Conservation (phyloP, 1,140 invertebrate species). For the Marisa cornuarietis region DNA sequence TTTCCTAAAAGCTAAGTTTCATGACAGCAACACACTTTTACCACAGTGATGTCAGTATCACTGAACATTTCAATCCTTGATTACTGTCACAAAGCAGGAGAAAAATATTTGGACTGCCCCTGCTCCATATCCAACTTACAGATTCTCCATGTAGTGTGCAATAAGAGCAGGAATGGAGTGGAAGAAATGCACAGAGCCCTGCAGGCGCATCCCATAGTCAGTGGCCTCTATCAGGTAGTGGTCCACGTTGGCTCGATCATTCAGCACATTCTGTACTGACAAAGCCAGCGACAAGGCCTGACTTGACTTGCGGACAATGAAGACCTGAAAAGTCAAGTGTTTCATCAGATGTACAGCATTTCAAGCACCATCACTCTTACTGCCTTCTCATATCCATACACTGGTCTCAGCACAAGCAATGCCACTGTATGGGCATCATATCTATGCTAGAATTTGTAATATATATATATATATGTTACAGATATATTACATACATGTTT, state of each 20-base stretch:
- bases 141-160: constrained; percentile 91
- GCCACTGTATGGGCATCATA: no score
- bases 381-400: no score
- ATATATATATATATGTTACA: no score
- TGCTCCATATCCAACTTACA: constrained; percentile 71
- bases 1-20: no score
- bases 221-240: constrained; percentile 93
- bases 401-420: no score
- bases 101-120: not conserved
- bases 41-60: not conserved
- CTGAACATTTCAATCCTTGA: not conserved
- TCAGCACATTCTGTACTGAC: constrained; percentile 85
- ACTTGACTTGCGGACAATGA: constrained; percentile 92
- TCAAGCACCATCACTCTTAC: no score
- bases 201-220: constrained; percentile 81
- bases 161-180: constrained; percentile 90
- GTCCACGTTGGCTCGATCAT: constrained; percentile 89
- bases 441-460: no score
- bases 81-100: not conserved
- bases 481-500: no score
- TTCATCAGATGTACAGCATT: no score
- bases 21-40: not conserved
- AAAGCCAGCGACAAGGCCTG: constrained; percentile 93
- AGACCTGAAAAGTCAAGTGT: constrained; percentile 75
- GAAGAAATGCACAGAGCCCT: constrained; percentile 93